These are phyloP conservation scores for Crossaster papposus DNA, from an alignment of 53 echinoderm and acorn worm species.

Conservation along the genomic window DNA sequence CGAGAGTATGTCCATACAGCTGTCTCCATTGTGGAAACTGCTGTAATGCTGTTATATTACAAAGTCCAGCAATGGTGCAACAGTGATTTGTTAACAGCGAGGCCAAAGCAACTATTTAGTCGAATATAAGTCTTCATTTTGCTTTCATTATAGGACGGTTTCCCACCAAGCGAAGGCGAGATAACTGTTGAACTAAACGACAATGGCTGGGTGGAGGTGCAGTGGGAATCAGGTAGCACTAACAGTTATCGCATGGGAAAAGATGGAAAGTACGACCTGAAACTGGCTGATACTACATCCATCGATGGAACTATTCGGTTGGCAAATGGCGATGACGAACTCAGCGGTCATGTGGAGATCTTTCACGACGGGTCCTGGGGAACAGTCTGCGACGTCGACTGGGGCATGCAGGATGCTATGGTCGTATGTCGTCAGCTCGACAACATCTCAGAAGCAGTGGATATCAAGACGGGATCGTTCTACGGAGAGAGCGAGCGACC, in stretches of 20 bases:
- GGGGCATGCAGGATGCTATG: constrained; percentile 24
- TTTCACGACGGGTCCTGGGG: constrained; percentile 13
- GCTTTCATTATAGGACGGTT: constrained; percentile 70
- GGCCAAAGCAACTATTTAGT: neutral
- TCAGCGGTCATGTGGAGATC: constrained; percentile 5
- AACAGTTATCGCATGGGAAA: constrained; percentile 96
- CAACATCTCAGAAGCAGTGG: neutral
- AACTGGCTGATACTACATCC: constrained; percentile 62
- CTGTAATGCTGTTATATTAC: too few species aligned
- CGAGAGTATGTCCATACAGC: neutral
- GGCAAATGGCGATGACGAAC: neutral
- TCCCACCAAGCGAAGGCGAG: constrained; percentile 80
- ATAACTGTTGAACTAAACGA: constrained; percentile 79
- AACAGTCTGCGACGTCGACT: constrained; percentile 28
- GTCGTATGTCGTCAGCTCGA: constrained; percentile 36
- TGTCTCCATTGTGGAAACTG: too few species aligned
- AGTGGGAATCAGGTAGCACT: constrained; percentile 91
- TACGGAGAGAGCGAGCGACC: constrained; percentile 25
- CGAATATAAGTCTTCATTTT: neutral
- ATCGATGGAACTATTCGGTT: neutral
- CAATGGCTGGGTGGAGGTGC: constrained; percentile 82
- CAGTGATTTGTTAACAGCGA: neutral
- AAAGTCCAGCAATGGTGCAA: neutral
- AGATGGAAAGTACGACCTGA: constrained; percentile 94
- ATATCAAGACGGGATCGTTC: constrained; percentile 5